A percentile compares a stretch with the other conserved stretches of the same genome.
Evolutionary conservation across 2,888 invertebrate genomes (phyloP).

Genomic region (Mythimna pallens): DNA sequence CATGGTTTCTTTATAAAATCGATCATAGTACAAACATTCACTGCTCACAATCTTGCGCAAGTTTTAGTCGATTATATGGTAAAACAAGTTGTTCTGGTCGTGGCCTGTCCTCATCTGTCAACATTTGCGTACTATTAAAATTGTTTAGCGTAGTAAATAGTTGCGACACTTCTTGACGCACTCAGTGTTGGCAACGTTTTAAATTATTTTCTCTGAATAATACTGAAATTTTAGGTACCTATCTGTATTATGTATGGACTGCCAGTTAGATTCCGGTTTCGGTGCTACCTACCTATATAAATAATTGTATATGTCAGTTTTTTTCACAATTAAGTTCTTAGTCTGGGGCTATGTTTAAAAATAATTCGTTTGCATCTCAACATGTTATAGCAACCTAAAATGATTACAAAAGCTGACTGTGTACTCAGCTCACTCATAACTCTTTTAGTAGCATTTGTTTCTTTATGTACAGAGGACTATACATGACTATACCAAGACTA

Average conservation of each 20-base stretch:
- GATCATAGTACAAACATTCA: not conserved
- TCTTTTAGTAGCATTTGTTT: too few species aligned
- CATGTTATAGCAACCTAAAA: too few species aligned
- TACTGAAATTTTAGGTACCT: conserved; percentile 3
- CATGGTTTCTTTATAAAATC: not conserved
- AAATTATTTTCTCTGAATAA: conserved; percentile 12
- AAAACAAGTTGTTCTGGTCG: conserved; percentile 19
- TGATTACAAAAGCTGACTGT: not conserved
- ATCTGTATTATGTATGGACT: not conserved
- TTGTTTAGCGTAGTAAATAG: conserved; percentile 24
- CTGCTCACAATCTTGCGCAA: conserved; percentile 16
- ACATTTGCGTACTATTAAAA: conserved; percentile 29
- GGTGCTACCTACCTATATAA: not conserved
- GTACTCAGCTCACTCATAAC: too few species aligned
- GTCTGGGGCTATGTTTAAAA: too few species aligned
- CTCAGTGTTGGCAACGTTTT: conserved; percentile 23
- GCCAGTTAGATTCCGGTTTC: conserved; percentile 5
- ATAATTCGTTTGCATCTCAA: not conserved
- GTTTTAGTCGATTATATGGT: conserved; percentile 29
- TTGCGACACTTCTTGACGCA: not conserved
- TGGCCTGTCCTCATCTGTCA: conserved; percentile 10
- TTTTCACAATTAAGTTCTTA: too few species aligned
- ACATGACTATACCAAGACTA: too few species aligned
- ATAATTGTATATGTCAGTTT: not conserved
- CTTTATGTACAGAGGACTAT: too few species aligned